Evolutionary conservation across 2,888 invertebrate genomes (phyloP).

Genomic region (Lepas anatifera): DNA sequence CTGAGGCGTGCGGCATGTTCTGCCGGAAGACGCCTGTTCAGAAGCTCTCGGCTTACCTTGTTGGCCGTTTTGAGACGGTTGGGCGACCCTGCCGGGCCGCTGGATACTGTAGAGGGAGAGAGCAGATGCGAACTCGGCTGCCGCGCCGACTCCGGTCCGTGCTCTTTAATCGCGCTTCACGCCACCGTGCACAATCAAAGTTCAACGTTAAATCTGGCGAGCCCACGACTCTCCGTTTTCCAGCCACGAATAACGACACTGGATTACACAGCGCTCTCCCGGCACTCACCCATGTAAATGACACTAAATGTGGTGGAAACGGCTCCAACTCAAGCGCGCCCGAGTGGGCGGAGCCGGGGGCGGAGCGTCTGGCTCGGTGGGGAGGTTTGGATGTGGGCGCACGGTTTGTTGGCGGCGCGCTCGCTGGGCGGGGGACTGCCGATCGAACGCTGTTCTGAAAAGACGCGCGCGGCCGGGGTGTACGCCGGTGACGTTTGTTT

Average conservation of each 20-base stretch:
- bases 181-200: slow-evolving; percentile 4
- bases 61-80: neutral
- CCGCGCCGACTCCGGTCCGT: too few species aligned
- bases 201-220: slow-evolving; percentile 8
- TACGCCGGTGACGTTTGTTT: neutral
- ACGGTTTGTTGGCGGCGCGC: neutral
- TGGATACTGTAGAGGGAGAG: too few species aligned
- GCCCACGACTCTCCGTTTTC: neutral
- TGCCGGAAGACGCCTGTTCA: too few species aligned
- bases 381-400: neutral
- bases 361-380: neutral
- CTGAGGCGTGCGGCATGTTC: too few species aligned
- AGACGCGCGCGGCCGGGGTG: too few species aligned
- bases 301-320: slow-evolving; percentile 12
- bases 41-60: neutral
- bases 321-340: slow-evolving; percentile 9
- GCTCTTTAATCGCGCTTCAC: slow-evolving; percentile 4
- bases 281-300: slow-evolving; percentile 12
- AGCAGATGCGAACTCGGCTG: too few species aligned
- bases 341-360: neutral
- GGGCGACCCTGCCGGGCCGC: too few species aligned
- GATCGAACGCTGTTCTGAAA: too few species aligned
- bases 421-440: too few species aligned
- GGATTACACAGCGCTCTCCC: slow-evolving; percentile 7
- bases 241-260: slow-evolving; percentile 1